These are phyloP conservation scores for Tenthredo amoena DNA, from an alignment of 2,888 invertebrate genomes.

Conservation along the genomic window DNA sequence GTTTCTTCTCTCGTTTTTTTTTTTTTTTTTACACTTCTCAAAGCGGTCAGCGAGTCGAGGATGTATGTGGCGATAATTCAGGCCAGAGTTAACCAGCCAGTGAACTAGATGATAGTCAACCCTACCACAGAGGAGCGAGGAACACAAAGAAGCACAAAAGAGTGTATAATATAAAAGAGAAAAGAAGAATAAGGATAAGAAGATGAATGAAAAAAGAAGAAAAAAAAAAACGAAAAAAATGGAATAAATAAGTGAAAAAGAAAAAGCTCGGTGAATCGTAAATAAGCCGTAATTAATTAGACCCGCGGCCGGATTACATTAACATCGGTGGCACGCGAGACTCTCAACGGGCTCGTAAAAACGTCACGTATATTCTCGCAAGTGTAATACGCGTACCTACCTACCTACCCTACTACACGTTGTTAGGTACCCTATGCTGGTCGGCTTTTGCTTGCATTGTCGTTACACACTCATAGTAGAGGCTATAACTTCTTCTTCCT, in stretches of 20 bases:
- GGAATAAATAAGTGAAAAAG: background rate
- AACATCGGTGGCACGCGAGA: conserved; percentile 71
- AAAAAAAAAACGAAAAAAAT: conserved; percentile 39
- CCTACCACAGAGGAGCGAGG: background rate
- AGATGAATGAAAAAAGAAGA: background rate
- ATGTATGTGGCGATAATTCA: background rate
- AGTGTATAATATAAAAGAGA: background rate
- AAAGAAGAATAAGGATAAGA: background rate
- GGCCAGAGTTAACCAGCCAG: background rate
- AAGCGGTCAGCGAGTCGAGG: background rate
- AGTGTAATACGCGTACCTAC: conserved; percentile 56
- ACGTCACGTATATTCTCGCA: conserved; percentile 70
- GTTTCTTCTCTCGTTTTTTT: background rate
- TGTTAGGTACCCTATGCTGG: conserved; percentile 59
- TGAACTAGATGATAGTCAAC: background rate
- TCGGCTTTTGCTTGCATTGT: conserved; percentile 45
- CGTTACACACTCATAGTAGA: conserved; percentile 19
- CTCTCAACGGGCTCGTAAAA: conserved; percentile 72
- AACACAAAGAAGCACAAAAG: background rate
- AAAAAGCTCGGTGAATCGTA: conserved; percentile 69
- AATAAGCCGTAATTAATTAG: conserved; percentile 73
- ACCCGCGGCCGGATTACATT: conserved; percentile 66
- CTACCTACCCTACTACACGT: conserved; percentile 61
- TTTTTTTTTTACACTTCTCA: background rate
- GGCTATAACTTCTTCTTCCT: conserved; percentile 1